Evolutionary conservation across 2,797 vertebrate genomes (phyloP), one percentile per base, ranked within the genome.

Genomic region (Phataginus tetradactyla): DNA sequence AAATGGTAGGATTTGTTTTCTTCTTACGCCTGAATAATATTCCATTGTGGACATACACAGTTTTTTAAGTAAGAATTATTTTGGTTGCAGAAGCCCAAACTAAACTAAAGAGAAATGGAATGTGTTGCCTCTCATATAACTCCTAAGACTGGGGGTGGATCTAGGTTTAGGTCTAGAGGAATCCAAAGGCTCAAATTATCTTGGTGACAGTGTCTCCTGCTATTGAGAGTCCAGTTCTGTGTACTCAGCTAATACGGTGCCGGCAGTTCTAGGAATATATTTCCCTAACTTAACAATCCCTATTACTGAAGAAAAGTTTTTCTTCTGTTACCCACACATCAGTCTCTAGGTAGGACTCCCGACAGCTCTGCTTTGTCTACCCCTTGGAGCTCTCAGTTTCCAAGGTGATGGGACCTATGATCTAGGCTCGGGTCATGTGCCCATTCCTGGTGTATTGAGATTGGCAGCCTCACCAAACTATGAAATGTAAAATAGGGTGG

Each of bases 121-220:
- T 83, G 39, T 92, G 74, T 80, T 91, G 78, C 90, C 94, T 97
- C 84, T 97, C 84, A 93, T 89, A 55, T 96, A 95, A 93, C 57
- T 90, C 79, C 42, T 95, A 59, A 88, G 55, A 80, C 49, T 86
- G 25, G 34, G 45, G 75, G 66, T 95, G 84, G 95, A 91, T 88
- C 85, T 92, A 89, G 94, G 85, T 94, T 97, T 96, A 85, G 96
- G 77, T 85, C 51, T 63, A 49, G 64, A 69, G 72, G 80, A 59
- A 86, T 95, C 86, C 86, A 95, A 95, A 96, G 94, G 90, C 94
- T 97, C 94, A 93, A 88, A 97, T 96, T 96, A 96, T 90, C 87
- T 94, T 97, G 90, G 85, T 57, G 88, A 77, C 57, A 57, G 27
- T 61, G 84, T 87, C 95, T 95, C 92, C 96, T 96, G 84, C 86